Percentiles rank a stretch among this genome's conserved stretches.
Evolutionary conservation across 2,797 vertebrate species (phyloP).

Genomic region (Salarias fasciatus): DNA sequence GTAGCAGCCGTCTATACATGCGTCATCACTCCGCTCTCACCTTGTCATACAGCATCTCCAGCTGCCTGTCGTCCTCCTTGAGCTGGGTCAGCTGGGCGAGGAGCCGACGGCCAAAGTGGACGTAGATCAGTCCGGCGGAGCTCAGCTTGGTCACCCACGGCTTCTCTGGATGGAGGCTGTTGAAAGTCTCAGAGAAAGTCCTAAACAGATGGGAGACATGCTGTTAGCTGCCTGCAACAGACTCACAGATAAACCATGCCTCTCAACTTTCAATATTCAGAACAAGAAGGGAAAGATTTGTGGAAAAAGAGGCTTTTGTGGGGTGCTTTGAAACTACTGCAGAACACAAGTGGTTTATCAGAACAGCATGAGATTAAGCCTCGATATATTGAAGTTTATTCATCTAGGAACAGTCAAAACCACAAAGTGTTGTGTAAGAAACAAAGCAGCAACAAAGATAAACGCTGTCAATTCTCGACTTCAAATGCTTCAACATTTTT

Average conservation of each 20-base stretch:
- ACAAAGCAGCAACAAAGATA: too few species aligned
- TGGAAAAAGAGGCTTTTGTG: neutral
- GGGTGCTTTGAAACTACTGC: neutral
- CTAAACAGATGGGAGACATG: conserved; percentile 60
- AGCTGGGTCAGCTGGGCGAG: conserved; percentile 83
- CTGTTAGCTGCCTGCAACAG: neutral
- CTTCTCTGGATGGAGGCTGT: conserved; percentile 88
- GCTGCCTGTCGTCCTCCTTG: conserved; percentile 78
- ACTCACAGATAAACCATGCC: neutral
- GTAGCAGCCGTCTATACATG: conserved; percentile 7
- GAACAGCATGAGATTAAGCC: neutral
- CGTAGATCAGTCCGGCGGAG: conserved; percentile 93
- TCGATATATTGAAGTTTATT: too few species aligned
- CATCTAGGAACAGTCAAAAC: too few species aligned
- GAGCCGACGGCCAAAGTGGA: conserved; percentile 89
- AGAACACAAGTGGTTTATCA: neutral
- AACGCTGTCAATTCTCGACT: too few species aligned
- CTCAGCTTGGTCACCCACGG: conserved; percentile 94
- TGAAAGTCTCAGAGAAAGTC: conserved; percentile 88
- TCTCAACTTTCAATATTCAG: neutral
- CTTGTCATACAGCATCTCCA: conserved; percentile 89
- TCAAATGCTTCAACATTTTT: too few species aligned
- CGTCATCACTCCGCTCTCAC: conserved; percentile 62
- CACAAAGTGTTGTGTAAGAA: too few species aligned
- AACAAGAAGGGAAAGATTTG: neutral